phyloP scores from a whole-genome alignment of 2,888 invertebrate genomes.

The Cantharis rufa region DNA sequence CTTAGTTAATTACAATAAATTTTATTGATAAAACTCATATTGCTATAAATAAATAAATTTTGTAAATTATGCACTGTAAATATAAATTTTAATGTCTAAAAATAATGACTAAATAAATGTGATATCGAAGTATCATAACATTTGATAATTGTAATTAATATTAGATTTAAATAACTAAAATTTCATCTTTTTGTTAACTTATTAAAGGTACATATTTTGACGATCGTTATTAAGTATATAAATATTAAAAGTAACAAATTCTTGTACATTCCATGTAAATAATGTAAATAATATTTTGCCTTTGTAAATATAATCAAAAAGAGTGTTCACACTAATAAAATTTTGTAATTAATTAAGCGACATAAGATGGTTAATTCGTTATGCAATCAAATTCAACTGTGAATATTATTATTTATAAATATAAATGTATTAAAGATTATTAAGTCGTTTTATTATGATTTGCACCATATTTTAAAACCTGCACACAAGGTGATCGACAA shows the following conservation, averaged over 20 bases:
- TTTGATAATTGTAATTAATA: constrained; percentile 23
- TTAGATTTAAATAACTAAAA: constrained; percentile 10
- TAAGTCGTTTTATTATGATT: neutral
- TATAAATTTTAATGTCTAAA: constrained; percentile 22
- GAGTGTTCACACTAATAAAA: constrained; percentile 45
- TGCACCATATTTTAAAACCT: neutral
- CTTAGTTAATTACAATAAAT: neutral
- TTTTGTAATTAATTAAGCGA: constrained; percentile 46
- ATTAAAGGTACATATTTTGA: constrained; percentile 25
- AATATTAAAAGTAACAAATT: constrained; percentile 35
- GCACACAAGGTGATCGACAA: too few species aligned
- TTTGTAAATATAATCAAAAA: constrained; percentile 43
- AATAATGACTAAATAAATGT: constrained; percentile 28
- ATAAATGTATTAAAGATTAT: constrained; percentile 43
- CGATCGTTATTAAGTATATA: constrained; percentile 22
- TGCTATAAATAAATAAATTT: neutral
- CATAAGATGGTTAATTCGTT: constrained; percentile 47
- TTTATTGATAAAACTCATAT: neutral
- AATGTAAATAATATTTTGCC: constrained; percentile 46
- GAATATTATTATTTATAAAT: constrained; percentile 45
- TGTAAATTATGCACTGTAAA: constrained; percentile 29
- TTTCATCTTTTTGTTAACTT: constrained; percentile 10
- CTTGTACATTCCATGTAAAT: constrained; percentile 43
- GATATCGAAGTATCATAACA: constrained; percentile 28
- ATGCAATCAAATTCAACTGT: constrained; percentile 51